Evolutionary conservation across 2,797 vertebrate species (phyloP).

Genomic region (Apodemus agrarius): DNA sequence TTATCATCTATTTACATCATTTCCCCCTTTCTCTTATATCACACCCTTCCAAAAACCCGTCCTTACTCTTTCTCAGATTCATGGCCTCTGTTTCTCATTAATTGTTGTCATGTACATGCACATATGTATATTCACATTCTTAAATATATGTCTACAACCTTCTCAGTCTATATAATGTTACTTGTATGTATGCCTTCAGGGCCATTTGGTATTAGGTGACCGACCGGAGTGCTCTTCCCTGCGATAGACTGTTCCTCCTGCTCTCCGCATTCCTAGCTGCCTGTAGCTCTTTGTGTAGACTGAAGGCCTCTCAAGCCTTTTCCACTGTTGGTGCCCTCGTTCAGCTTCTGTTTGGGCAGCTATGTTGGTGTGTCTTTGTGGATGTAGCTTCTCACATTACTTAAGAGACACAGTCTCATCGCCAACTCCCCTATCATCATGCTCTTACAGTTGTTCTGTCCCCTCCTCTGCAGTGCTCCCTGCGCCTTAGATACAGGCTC

Average conservation of each 20-base stretch:
- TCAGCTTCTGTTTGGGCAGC: too few species aligned
- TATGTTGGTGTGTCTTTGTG: neutral
- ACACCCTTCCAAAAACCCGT: neutral
- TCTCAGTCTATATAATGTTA: neutral
- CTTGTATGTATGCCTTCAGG: neutral
- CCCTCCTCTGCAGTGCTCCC: neutral
- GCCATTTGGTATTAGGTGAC: neutral
- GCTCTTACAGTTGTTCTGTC: neutral
- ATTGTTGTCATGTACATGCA: neutral
- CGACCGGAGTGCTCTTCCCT: neutral
- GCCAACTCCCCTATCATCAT: neutral
- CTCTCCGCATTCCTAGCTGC: neutral
- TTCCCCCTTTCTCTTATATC: neutral
- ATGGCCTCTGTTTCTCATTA: neutral
- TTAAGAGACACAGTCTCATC: neutral
- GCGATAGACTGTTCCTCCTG: neutral
- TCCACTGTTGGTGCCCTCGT: neutral
- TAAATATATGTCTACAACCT: neutral
- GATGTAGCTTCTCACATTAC: neutral
- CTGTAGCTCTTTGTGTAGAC: neutral
- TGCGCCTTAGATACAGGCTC: neutral
- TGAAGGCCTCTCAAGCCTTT: neutral
- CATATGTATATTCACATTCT: neutral
- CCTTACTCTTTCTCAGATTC: neutral
- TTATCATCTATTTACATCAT: neutral